Evolutionary conservation across 2,797 vertebrate genomes (phyloP), one percentile per base, ranked within the genome.

Genomic region (Echeneis naucrates): DNA sequence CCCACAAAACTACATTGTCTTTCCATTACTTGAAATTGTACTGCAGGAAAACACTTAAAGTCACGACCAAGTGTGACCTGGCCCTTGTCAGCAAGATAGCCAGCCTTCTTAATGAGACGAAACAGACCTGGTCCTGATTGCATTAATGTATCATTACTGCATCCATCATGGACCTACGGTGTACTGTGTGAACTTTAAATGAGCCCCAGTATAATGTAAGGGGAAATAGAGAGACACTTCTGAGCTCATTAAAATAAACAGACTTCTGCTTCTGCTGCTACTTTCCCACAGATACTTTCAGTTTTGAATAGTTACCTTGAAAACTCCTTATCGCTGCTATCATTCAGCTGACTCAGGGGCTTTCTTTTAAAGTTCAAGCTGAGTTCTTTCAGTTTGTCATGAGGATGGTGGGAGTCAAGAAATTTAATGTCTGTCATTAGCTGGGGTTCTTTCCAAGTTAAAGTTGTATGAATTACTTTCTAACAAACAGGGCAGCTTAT

Each of bases 171-270:
- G 81, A 78, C 80, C 75, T 80, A 85, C 74, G 65, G 81, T 77
- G 87, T 84, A 84, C 89, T 80, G 85, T 86, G 83, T 91, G 90
- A 93, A 92, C 92, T 85, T 82, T 67, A 83, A 90, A 84, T 86
- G 89, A 90, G 89, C 84, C 81, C 85, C 72, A 70, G 72, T 72
- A 80, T 84, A 91, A 87, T 78, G 82, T 81, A 89, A 87, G 77
- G 82, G 82, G 84, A 92, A 88, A 69, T 87, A 81, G 85, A 90
- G 88, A 92, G 92, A 93, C 88, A 92, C 88, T 90, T 91, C 84
- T 92, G 90, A 92, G 89, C 82, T 93, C 89, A 92, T 91, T 92
- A 88, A 92, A 92, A 91, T 91, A 92, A 92, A 93, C 91, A 91
- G 84, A 91, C 89, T 89, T 90, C 88, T 89, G 88, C 88, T 90